Evolutionary conservation across 2,888 invertebrate genomes (phyloP), one percentile per base, ranked within the genome.

Genomic region (Diarsia mendica): DNA sequence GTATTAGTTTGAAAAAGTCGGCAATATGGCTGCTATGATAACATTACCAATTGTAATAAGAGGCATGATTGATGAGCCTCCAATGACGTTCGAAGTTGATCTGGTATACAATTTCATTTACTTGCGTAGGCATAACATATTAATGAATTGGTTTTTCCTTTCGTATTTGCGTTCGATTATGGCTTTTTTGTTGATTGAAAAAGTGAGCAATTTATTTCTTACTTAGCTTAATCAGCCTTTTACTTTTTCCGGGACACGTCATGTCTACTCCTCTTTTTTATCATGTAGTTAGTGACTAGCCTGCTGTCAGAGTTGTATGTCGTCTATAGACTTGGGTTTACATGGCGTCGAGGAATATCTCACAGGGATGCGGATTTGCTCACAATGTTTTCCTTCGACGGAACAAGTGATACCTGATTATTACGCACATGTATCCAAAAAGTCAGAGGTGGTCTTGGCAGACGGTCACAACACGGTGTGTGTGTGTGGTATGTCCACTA

Each of bases 1-100:
- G 79, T 82, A 80, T 77, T 77, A 74, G 73, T 80, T 80, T 23
- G 69, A 77, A 72, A 80, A 80, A 83, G 53, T 74, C 46, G 1
- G 64, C 70, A 83, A 75, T 70, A 83, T 83, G 81, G 72, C 72
- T 11, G 53, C 67, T 28, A 13, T 51, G 73, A 69, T 80, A 65
- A 58, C 67, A 71, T 58, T 77, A 65, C 65, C 60, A 55, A 75
- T 80, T 68, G 72, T 70, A 71, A 74, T 77, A 60, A 51, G n/a
- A 18, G n/a, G 23, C 13, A 75, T 82, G 84, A 84, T 84, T 77
- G 84, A 84, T 77, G 82, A 58, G 65, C 46, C 10, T 18, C 3
- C 66, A 53, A 67, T 80, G 77, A 77, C 49, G 72, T 63, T 48
- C 18, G 67, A 64, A 68, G 70, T 66, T 61, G 23, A 51, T 76